A percentile compares a stretch with the other conserved stretches of the same genome.
phyloP scores from a whole-genome alignment of 2,113 vertebrate genomes.

The Actenoides hombroni region DNA sequence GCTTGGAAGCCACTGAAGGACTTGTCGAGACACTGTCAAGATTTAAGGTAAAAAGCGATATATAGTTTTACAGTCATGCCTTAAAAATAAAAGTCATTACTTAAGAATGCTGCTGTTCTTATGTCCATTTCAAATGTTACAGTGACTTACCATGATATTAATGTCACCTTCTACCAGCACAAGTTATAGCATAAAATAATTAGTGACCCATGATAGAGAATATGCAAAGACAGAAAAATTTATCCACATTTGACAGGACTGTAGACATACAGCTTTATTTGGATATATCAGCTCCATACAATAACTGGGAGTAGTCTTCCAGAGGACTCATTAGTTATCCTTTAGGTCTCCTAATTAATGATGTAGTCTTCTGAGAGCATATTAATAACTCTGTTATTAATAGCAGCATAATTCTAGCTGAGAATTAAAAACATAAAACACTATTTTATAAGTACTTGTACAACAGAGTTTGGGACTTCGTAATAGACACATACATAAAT shows the following conservation, averaged over 20 bases:
- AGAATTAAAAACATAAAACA: background rate
- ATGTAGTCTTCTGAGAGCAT: slow-evolving; percentile 8
- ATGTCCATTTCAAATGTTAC: background rate
- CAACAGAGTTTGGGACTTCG: background rate
- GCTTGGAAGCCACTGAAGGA: background rate
- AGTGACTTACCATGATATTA: background rate
- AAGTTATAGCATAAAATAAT: background rate
- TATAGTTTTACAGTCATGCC: background rate
- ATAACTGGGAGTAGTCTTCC: background rate
- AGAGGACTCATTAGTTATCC: slow-evolving; percentile 24
- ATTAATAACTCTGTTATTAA: slow-evolving; percentile 46
- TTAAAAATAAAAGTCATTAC: background rate
- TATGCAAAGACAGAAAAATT: background rate
- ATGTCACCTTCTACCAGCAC: background rate
- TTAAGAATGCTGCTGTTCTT: background rate
- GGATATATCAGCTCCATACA: background rate
- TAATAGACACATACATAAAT: background rate
- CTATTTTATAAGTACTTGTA: background rate
- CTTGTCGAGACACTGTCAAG: background rate
- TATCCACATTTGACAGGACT: background rate
- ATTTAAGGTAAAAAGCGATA: background rate
- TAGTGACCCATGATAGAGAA: background rate
- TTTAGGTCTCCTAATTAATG: slow-evolving; percentile 50
- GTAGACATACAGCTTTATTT: background rate
- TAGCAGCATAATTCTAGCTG: background rate